Evolutionary conservation across 2,888 invertebrate species (phyloP).

Genomic region (Cremastinae sp.): DNA sequence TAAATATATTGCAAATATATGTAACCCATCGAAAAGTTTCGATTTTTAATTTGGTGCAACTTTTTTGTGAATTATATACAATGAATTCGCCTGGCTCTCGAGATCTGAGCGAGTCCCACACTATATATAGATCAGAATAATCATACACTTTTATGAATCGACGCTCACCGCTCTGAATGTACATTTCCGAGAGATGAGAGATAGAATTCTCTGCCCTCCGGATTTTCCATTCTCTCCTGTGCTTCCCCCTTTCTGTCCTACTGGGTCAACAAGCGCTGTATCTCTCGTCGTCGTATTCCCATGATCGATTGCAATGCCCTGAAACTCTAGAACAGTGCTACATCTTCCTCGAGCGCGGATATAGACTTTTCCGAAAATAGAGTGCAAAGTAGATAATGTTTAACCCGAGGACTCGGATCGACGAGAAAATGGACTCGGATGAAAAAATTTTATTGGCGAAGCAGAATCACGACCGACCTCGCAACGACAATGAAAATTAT

Average conservation of each 20-base stretch:
- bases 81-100: too few relatives aligned
- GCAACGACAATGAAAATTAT: too few relatives aligned
- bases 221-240: slow-evolving; percentile 27
- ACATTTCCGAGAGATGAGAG: slow-evolving; percentile 36
- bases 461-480: too few relatives aligned
- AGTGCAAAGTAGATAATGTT: slow-evolving; percentile 4
- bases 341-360: slow-evolving; percentile 34
- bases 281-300: slow-evolving; percentile 35
- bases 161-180: too few relatives aligned
- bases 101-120: too few relatives aligned
- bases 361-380: slow-evolving; percentile 50
- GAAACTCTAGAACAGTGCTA: slow-evolving; percentile 34
- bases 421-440: neutral
- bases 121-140: too few relatives aligned
- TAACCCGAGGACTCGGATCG: neutral
- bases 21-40: too few relatives aligned
- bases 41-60: too few relatives aligned
- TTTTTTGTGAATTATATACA: too few relatives aligned
- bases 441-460: neutral
- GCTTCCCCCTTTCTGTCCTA: slow-evolving; percentile 7
- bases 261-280: slow-evolving; percentile 44
- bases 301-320: slow-evolving; percentile 52
- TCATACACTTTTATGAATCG: too few relatives aligned
- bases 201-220: slow-evolving; percentile 13
- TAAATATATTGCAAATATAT: too few relatives aligned